phyloP scores from a whole-genome alignment of 2,113 vertebrate species.

The Gnathonemus longibarbis region DNA sequence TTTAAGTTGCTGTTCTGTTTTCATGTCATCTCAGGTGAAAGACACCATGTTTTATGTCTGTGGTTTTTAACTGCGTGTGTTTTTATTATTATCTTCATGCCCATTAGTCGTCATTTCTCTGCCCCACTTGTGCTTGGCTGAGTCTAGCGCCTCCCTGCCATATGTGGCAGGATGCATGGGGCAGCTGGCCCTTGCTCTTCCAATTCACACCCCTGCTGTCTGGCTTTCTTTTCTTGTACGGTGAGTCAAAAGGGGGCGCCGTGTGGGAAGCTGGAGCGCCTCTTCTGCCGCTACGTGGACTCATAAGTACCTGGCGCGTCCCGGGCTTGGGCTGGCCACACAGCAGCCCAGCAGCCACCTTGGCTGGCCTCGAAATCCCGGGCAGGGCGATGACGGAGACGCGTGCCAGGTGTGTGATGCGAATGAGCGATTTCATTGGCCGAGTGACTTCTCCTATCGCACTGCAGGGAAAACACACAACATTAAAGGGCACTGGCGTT shows the following conservation, averaged over 20 bases:
- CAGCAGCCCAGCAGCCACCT: neutral
- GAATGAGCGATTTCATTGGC: neutral
- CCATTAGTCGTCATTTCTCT: neutral
- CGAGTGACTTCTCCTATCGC: neutral
- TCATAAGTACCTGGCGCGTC: neutral
- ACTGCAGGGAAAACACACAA: neutral
- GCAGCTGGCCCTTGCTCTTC: neutral
- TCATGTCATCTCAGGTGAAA: neutral
- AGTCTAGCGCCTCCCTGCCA: neutral
- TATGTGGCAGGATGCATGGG: neutral
- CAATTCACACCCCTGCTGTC: conserved; percentile 1
- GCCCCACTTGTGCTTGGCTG: neutral
- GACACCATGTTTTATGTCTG: neutral
- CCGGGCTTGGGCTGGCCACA: neutral
- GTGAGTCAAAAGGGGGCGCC: neutral
- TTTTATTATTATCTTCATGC: neutral
- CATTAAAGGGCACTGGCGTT: neutral
- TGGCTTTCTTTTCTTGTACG: neutral
- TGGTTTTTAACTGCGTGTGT: neutral
- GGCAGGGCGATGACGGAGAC: neutral
- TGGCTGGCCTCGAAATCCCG: neutral
- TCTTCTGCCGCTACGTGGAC: neutral
- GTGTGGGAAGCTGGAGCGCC: neutral
- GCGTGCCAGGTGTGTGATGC: neutral
- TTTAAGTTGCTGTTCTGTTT: neutral